Evolutionary conservation across 2,888 invertebrate species (phyloP).

Genomic region (Drosophila meridiana): DNA sequence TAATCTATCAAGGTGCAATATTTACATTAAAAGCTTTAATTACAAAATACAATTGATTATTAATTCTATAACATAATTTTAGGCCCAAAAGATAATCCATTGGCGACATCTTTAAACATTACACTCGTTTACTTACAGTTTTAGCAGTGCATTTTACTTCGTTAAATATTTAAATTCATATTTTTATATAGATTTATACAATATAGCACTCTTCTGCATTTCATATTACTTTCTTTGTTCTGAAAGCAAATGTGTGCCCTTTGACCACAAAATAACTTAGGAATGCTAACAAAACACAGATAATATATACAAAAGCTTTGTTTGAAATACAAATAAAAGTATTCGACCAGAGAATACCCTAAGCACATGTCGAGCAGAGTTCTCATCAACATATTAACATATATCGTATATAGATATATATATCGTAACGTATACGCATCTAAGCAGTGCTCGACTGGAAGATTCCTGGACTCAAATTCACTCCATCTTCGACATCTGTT

Average conservation of each 20-base stretch:
- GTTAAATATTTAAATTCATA: too few species aligned
- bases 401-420: too few species aligned
- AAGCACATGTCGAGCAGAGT: neutral
- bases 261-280: neutral
- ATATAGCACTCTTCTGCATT: too few species aligned
- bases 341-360: neutral
- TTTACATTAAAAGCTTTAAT: too few species aligned
- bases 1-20: too few species aligned
- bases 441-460: too few species aligned
- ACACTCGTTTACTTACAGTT: too few species aligned
- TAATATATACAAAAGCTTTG: neutral
- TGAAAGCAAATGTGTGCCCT: neutral
- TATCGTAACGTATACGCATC: too few species aligned
- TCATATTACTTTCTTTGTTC: neutral
- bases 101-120: neutral
- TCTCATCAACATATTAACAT: neutral
- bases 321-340: neutral
- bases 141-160: too few species aligned
- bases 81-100: neutral
- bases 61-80: slow-evolving; percentile 6
- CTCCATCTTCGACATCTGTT: too few species aligned
- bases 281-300: neutral
- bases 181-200: neutral
- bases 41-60: neutral
- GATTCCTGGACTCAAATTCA: too few species aligned